Evolutionary conservation across 2,797 vertebrate genomes (phyloP), one percentile per base, ranked within the genome.

Genomic region (Carapus acus): DNA sequence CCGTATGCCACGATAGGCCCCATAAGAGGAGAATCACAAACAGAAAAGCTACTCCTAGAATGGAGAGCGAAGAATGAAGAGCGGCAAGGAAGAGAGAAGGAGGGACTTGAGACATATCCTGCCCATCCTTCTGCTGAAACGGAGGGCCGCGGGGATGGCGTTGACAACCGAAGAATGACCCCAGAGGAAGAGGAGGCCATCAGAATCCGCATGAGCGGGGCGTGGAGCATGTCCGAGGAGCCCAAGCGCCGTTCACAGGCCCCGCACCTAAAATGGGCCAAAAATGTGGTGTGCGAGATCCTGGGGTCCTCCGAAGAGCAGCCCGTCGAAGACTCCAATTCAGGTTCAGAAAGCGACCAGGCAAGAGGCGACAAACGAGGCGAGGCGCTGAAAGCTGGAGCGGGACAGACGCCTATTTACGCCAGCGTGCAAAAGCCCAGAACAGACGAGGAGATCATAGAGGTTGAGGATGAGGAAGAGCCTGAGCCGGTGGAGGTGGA

Each of bases 241-340:
- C 68, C 72, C 27, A 88, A 86, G 53, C 67, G 74, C 4, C 71
- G 71, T 48, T 88, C 87, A 33, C 83, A 88, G 71, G 78, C 87
- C 20, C 84, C 87, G 7, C 88, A 89, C 65, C 73, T 90, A 34
- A 88, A 85, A 77, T 89, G 87, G 87, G 88, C 86, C 53, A 86
- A 79, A 61, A 73, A 63, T 18, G 73, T 89, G 22, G 58, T 87
- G 19, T 72, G 49, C 3, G 83, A 87, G 72, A 88, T 88, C 64
- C 65, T 89, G 40, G 88, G 83, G 47, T 33, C 58, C 23, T 82
- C 82, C 0, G 86, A 82, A 3, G 83, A 83, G 4, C 27, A 64
- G 3, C 2, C 8, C 8, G 18, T 47, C 3, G 76, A 69, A 2
- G 56, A 77, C 27, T 29, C 55, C 2, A 45, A 40, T 9, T 6